phyloP scores from a whole-genome alignment of 2,888 invertebrate species.

The Craniophora ligustri region DNA sequence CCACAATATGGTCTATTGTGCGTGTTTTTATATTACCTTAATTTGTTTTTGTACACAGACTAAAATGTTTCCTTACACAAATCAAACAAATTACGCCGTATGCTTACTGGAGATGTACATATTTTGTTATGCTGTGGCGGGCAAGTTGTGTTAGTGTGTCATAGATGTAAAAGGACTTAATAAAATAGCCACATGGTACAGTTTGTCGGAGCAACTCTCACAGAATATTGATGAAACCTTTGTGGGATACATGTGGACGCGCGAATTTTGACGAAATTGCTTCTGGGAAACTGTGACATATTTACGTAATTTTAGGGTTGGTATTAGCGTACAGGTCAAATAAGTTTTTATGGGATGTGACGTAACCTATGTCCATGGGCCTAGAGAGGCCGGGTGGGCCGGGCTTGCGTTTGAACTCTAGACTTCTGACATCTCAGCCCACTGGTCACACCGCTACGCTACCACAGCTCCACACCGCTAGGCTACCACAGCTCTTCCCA shows the following conservation, averaged over 20 bases:
- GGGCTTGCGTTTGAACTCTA: too few species aligned
- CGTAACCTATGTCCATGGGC: too few species aligned
- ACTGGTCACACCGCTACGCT: too few species aligned
- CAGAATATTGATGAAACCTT: slow-evolving; percentile 58
- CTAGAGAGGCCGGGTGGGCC: too few species aligned
- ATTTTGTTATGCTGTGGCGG: slow-evolving; percentile 18
- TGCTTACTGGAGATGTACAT: not conserved
- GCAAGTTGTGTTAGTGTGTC: slow-evolving; percentile 5
- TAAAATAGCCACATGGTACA: slow-evolving; percentile 54
- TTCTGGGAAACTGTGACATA: slow-evolving; percentile 8
- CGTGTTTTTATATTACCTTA: too few species aligned
- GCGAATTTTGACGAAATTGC: slow-evolving; percentile 3
- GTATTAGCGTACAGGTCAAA: too few species aligned
- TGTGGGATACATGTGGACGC: slow-evolving; percentile 11
- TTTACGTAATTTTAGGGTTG: not conserved
- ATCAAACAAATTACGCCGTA: slow-evolving; percentile 3
- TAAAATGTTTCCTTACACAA: not conserved
- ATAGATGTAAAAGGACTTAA: slow-evolving; percentile 30
- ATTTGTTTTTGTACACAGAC: slow-evolving; percentile 10
- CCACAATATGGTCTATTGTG: too few species aligned
- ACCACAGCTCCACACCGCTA: too few species aligned
- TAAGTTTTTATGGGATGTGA: too few species aligned
- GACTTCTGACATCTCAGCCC: too few species aligned
- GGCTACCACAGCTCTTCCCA: too few species aligned
- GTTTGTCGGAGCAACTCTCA: slow-evolving; percentile 39